These are phyloP conservation scores for Tachypleus tridentatus DNA, from an alignment of 1,140 invertebrate species.

Conservation along the genomic window DNA sequence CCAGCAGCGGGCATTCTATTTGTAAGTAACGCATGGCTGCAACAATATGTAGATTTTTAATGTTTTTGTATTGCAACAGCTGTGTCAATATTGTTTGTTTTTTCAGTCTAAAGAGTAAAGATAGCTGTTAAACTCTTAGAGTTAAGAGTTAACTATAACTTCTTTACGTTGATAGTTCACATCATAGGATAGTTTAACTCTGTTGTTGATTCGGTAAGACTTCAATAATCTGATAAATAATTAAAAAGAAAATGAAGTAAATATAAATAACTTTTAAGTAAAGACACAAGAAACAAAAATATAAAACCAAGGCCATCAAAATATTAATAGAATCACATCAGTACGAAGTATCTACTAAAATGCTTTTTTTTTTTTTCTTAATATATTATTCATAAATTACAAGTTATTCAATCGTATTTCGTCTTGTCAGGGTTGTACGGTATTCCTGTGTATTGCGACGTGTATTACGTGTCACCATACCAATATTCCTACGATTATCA, in stretches of 20 bases:
- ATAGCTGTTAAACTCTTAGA: no score
- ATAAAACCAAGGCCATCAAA: not conserved
- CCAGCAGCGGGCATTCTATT: constrained; percentile 70
- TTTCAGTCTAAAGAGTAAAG: no score
- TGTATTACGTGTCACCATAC: constrained; percentile 20
- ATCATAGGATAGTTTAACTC: not conserved
- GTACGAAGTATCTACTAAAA: not conserved
- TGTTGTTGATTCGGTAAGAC: not conserved
- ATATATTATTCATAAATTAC: not conserved
- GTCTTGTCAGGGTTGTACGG: constrained; percentile 13
- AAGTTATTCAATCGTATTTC: not conserved
- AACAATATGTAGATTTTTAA: no score
- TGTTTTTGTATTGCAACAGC: no score
- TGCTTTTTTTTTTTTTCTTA: not conserved
- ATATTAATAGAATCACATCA: not conserved
- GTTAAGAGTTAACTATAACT: no score
- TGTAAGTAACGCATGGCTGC: constrained; percentile 8
- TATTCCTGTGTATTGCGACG: constrained; percentile 19
- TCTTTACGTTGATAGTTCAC: no score
- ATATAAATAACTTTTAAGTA: not conserved
- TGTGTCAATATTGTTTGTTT: no score
- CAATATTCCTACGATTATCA: constrained; percentile 11
- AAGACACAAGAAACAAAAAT: not conserved
- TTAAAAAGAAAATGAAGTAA: not conserved
- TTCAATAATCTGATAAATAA: no score